A percentile compares a stretch with the other conserved stretches of the same genome.
Evolutionary conservation across 2,888 invertebrate species (phyloP).

Genomic region (Anthrax anthrax): DNA sequence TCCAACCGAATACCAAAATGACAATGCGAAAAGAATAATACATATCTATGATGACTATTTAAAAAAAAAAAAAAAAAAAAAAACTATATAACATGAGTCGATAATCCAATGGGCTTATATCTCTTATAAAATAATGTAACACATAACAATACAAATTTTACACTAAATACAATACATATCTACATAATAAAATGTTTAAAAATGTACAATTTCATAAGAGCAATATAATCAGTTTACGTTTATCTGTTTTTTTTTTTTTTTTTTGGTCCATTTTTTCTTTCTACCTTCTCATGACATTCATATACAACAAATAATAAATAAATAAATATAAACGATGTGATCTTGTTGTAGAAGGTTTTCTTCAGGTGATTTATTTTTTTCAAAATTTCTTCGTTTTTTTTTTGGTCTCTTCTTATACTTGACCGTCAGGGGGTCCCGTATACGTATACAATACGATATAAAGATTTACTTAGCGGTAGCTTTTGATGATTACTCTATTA

Average conservation of each 20-base stretch:
- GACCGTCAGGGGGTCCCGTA: slow-evolving; percentile 11
- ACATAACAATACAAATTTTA: not conserved
- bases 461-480: slow-evolving; percentile 13
- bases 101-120: not conserved
- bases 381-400: slow-evolving; percentile 5
- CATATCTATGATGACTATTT: not conserved
- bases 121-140: no score
- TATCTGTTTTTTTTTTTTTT: no score
- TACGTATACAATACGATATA: not conserved
- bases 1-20: not conserved
- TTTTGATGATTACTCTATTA: slow-evolving; percentile 13
- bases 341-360: not conserved
- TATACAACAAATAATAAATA: no score
- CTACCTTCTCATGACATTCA: not conserved
- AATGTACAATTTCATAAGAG: not conserved
- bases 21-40: not conserved
- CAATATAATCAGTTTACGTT: not conserved
- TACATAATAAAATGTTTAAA: not conserved
- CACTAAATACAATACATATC: not conserved
- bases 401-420: no score
- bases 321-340: no score
- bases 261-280: not conserved
- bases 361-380: slow-evolving; percentile 12
- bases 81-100: not conserved
- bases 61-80: no score